phyloP scores from a whole-genome alignment of 2,888 invertebrate species.

The Cyaniris semiargus region DNA sequence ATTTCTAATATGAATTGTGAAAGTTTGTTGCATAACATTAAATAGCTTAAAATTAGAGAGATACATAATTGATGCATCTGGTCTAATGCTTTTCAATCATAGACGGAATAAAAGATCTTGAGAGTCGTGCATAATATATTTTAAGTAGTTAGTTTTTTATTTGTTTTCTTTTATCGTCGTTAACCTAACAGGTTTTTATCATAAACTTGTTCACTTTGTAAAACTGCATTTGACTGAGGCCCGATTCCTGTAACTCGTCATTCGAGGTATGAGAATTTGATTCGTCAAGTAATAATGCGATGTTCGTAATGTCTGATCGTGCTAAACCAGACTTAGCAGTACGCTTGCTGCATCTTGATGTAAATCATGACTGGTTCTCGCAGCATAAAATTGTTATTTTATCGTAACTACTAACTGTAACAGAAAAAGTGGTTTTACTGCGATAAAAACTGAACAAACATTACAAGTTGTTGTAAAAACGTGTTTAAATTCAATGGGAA shows the following conservation, averaged over 20 bases:
- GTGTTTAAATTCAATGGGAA: not conserved
- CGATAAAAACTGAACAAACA: not conserved
- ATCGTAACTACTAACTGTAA: not conserved
- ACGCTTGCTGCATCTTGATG: not conserved
- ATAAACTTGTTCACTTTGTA: not conserved
- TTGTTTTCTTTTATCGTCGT: not conserved
- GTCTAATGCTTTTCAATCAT: not conserved
- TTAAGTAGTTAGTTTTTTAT: not conserved
- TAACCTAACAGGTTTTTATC: not conserved
- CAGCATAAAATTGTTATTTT: constrained; percentile 14
- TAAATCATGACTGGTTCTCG: constrained; percentile 13
- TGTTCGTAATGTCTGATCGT: not conserved
- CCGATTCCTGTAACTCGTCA: not conserved
- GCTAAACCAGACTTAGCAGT: not conserved
- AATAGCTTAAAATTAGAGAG: not conserved
- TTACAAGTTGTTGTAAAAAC: not conserved
- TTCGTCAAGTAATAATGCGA: not conserved
- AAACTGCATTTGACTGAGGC: no score
- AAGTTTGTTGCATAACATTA: not conserved
- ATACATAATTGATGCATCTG: not conserved
- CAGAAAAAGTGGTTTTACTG: not conserved
- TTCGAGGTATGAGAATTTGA: not conserved
- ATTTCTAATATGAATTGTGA: not conserved
- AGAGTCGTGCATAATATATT: not conserved
- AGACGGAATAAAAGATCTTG: not conserved